These are phyloP conservation scores for Microtus montanus DNA, from an alignment of 2,113 vertebrate species.

Conservation along the genomic window DNA sequence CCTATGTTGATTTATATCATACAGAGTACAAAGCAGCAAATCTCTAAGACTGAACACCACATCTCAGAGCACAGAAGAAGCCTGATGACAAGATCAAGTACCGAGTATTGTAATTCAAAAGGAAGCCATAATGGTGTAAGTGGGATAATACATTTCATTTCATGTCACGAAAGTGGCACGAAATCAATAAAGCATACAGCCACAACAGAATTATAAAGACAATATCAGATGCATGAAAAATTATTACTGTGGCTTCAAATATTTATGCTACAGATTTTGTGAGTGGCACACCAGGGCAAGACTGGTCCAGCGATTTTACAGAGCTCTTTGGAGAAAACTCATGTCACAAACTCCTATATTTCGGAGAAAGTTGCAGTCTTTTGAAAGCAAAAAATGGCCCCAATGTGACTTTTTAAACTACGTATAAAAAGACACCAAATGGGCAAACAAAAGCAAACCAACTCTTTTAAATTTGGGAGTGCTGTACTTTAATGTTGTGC, in stretches of 20 bases:
- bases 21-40: slow-evolving; percentile 19
- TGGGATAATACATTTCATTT: slow-evolving; percentile 72
- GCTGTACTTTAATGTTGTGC: slow-evolving; percentile 26
- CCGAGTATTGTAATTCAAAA: slow-evolving; percentile 59
- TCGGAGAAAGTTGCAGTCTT: slow-evolving; percentile 21
- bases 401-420: slow-evolving; percentile 33
- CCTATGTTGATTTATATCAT: slow-evolving; percentile 26
- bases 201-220: slow-evolving; percentile 72
- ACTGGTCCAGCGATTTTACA: neutral
- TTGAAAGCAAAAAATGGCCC: slow-evolving; percentile 44
- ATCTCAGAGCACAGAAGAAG: slow-evolving; percentile 45
- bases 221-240: slow-evolving; percentile 64
- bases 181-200: slow-evolving; percentile 71
- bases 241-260: slow-evolving; percentile 55
- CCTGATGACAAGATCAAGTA: neutral
- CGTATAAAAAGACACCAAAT: slow-evolving; percentile 29
- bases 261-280: slow-evolving; percentile 63
- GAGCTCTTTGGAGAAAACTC: slow-evolving; percentile 61
- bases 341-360: neutral
- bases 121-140: slow-evolving; percentile 71
- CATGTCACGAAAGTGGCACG: slow-evolving; percentile 46
- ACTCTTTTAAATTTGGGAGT: slow-evolving; percentile 28
- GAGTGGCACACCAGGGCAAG: neutral
- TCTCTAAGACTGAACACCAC: slow-evolving; percentile 16
- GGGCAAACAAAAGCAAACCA: slow-evolving; percentile 25